phyloP scores from a whole-genome alignment of 64 coral and sea anemone genomes.

The Actinia tenebrosa region DNA sequence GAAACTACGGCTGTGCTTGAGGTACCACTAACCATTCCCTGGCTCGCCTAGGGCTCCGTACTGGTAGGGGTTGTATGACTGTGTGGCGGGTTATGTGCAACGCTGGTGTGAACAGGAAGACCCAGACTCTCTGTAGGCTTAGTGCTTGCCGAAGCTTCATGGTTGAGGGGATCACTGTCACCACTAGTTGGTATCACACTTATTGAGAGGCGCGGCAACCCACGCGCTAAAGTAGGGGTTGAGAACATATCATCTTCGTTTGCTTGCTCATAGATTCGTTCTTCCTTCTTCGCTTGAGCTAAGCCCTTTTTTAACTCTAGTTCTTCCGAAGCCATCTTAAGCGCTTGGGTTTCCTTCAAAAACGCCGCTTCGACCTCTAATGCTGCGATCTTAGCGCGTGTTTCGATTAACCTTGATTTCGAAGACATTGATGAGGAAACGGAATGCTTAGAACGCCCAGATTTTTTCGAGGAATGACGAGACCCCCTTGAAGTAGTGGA shows the following conservation, averaged over 20 bases:
- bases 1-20: too few relatives aligned
- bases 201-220: neutral
- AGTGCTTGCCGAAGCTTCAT: too few relatives aligned
- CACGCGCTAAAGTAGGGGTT: neutral
- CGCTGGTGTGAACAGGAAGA: too few relatives aligned
- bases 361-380: slow-evolving; percentile 35
- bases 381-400: slow-evolving; percentile 10
- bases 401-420: slow-evolving; percentile 29
- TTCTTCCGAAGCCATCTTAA: slow-evolving; percentile 41
- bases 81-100: too few relatives aligned
- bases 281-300: slow-evolving; percentile 38
- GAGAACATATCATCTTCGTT: slow-evolving; percentile 18
- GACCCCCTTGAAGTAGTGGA: too few relatives aligned
- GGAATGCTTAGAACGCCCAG: too few relatives aligned
- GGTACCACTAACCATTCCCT: too few relatives aligned
- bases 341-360: slow-evolving; percentile 36
- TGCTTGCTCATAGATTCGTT: slow-evolving; percentile 36
- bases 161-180: too few relatives aligned
- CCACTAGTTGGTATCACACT: neutral
- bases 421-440: slow-evolving; percentile 15
- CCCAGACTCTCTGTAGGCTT: too few relatives aligned
- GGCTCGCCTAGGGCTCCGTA: too few relatives aligned
- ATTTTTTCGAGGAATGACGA: too few relatives aligned
- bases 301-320: slow-evolving; percentile 36
- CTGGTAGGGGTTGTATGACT: too few relatives aligned